Evolutionary conservation across 2,113 vertebrate genomes (phyloP).

Genomic region (Prunella fulvescens): DNA sequence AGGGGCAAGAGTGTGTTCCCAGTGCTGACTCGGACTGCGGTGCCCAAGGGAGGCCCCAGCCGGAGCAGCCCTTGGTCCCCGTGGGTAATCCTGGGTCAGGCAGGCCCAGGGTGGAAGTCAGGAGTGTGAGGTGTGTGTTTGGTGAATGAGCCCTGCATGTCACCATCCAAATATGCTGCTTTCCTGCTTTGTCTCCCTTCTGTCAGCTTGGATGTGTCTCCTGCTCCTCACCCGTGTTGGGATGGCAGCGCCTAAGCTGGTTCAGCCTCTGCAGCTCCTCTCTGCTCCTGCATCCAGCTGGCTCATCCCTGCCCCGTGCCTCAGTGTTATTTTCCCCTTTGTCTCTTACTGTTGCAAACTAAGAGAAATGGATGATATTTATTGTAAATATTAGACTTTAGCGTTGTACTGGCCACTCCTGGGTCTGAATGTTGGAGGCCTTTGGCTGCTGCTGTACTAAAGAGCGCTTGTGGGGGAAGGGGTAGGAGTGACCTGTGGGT

Average conservation of each 20-base stretch:
- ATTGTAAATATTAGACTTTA: slow-evolving; percentile 70
- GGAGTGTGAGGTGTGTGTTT: neutral
- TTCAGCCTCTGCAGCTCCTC: neutral
- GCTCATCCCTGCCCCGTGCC: neutral
- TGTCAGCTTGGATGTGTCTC: neutral
- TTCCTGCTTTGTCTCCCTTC: neutral
- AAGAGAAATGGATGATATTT: slow-evolving; percentile 62
- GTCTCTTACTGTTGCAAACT: slow-evolving; percentile 48
- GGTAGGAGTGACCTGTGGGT: slow-evolving; percentile 39
- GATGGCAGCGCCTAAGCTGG: neutral
- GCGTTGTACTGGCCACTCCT: slow-evolving; percentile 40
- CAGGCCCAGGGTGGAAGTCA: neutral
- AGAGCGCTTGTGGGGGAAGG: slow-evolving; percentile 16
- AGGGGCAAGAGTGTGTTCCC: neutral
- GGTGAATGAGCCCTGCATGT: neutral
- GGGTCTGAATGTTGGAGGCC: slow-evolving; percentile 1
- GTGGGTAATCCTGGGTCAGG: fast-evolving
- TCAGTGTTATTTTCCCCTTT: slow-evolving; percentile 34
- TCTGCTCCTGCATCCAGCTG: neutral
- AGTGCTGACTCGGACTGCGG: fast-evolving
- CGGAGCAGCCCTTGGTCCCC: neutral
- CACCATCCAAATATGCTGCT: neutral
- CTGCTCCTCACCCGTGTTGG: neutral
- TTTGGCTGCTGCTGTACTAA: slow-evolving; percentile 40
- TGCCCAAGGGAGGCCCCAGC: neutral